These are phyloP conservation scores for Alloscopus bannaensis DNA, from an alignment of 2,888 invertebrate genomes.

Conservation along the genomic window DNA sequence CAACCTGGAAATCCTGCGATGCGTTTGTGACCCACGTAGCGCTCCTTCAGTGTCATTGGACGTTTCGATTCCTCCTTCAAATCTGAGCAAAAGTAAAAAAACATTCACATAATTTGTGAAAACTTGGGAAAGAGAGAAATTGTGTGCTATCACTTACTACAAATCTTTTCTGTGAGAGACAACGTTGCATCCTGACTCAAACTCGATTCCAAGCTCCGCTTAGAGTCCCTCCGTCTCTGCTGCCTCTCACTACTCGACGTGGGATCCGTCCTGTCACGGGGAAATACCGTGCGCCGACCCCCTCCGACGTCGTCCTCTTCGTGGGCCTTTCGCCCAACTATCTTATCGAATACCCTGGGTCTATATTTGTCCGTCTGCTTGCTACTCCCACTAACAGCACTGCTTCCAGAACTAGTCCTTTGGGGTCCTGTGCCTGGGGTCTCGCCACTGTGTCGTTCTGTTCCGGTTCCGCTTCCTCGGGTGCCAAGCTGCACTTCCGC, in stretches of 20 bases:
- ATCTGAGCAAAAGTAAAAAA: slow-evolving; percentile 34
- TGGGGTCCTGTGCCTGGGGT: background rate
- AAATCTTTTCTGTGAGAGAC: slow-evolving; percentile 36
- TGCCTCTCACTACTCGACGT: no score
- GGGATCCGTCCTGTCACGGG: no score
- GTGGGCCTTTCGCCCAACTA: no score
- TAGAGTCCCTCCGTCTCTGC: slow-evolving; percentile 16
- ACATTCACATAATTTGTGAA: no score
- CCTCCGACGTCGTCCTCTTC: no score
- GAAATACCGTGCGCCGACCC: no score
- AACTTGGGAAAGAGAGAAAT: background rate
- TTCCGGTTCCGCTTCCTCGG: no score
- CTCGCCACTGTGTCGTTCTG: no score
- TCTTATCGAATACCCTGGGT: no score
- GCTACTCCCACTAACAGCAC: slow-evolving; percentile 6
- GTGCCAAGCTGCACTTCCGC: background rate
- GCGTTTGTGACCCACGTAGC: slow-evolving; percentile 51
- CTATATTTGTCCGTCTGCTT: background rate
- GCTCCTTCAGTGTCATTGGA: slow-evolving; percentile 57
- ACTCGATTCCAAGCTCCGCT: slow-evolving; percentile 17
- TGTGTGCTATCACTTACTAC: slow-evolving; percentile 39
- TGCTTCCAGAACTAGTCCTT: slow-evolving; percentile 13
- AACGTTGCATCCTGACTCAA: slow-evolving; percentile 12
- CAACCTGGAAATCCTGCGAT: slow-evolving; percentile 64
- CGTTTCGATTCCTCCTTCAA: slow-evolving; percentile 56